Percentiles rank a stretch among this genome's conserved stretches.
These are phyloP conservation scores for Periparus ater DNA, from an alignment of 2,797 vertebrate genomes.

Conservation along the genomic window DNA sequence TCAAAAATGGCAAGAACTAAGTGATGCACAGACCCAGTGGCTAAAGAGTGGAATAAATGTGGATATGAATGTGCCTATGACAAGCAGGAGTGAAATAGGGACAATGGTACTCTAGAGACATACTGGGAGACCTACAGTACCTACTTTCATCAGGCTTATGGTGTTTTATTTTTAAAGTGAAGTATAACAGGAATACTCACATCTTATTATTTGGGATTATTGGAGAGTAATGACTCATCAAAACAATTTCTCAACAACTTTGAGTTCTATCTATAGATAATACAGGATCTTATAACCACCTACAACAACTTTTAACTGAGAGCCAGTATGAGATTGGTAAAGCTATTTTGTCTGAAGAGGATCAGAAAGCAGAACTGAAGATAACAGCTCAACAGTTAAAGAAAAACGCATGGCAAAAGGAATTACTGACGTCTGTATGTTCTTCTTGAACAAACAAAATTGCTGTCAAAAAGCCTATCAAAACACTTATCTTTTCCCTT, in stretches of 20 bases:
- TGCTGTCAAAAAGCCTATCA: background rate
- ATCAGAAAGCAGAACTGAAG: background rate
- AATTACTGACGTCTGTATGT: background rate
- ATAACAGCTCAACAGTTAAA: background rate
- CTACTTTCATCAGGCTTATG: fast-evolving
- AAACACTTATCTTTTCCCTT: background rate
- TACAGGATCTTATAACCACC: background rate
- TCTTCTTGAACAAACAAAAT: background rate
- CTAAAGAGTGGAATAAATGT: background rate
- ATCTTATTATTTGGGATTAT: background rate
- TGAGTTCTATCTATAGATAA: background rate
- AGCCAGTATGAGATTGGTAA: background rate
- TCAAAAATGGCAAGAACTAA: background rate
- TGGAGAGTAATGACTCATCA: background rate
- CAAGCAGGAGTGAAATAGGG: background rate
- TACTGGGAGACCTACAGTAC: background rate
- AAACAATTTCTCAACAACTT: background rate
- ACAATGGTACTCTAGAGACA: background rate
- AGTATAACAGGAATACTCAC: background rate
- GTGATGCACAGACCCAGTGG: background rate
- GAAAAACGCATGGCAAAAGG: background rate
- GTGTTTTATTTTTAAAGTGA: background rate
- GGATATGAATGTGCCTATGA: background rate
- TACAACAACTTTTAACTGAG: background rate
- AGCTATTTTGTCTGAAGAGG: background rate